Percentiles rank a stretch among this genome's conserved stretches.
Evolutionary conservation across 2,888 invertebrate genomes (phyloP).

Genomic region (Chymomyza amoena): DNA sequence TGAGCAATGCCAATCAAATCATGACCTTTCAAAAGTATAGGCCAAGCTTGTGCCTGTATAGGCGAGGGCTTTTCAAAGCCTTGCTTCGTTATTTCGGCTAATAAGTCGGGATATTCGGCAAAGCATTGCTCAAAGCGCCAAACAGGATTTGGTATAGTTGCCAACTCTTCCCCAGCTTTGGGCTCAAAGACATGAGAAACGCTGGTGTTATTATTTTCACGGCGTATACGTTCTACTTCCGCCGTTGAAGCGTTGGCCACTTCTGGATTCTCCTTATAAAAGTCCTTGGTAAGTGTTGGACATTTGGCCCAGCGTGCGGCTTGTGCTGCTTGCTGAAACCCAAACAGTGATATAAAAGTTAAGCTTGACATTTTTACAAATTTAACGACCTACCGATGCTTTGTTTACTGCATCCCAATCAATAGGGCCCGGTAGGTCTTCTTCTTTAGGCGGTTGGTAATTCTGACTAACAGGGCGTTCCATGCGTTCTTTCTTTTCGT

Average conservation of each 20-base stretch:
- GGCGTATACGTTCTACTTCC: constrained; percentile 84
- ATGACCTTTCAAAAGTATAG: constrained; percentile 91
- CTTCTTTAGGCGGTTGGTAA: not conserved
- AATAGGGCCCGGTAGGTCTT: constrained; percentile 53
- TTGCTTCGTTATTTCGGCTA: constrained; percentile 88
- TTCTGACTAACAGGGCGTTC: not conserved
- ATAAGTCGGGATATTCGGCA: constrained; percentile 88
- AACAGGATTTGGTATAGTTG: constrained; percentile 77
- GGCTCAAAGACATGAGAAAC: constrained; percentile 83
- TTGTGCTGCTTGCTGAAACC: constrained; percentile 80
- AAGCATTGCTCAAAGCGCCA: constrained; percentile 91
- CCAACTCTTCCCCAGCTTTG: constrained; percentile 76
- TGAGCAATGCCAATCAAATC: constrained; percentile 98
- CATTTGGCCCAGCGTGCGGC: constrained; percentile 83
- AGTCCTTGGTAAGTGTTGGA: constrained; percentile 87
- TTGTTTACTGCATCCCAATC: constrained; percentile 71
- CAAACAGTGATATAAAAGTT: not conserved
- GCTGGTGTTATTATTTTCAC: constrained; percentile 85
- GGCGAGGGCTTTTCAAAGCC: constrained; percentile 92
- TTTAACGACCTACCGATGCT: constrained; percentile 56
- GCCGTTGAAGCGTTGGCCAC: constrained; percentile 83
- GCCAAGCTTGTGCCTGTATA: constrained; percentile 97
- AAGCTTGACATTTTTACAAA: not conserved
- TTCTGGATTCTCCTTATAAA: constrained; percentile 88
- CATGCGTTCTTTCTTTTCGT: too few species aligned